Base-by-base conservation (phyloP, 2,113 vertebrate species). In the Centropristis striata region DNA sequence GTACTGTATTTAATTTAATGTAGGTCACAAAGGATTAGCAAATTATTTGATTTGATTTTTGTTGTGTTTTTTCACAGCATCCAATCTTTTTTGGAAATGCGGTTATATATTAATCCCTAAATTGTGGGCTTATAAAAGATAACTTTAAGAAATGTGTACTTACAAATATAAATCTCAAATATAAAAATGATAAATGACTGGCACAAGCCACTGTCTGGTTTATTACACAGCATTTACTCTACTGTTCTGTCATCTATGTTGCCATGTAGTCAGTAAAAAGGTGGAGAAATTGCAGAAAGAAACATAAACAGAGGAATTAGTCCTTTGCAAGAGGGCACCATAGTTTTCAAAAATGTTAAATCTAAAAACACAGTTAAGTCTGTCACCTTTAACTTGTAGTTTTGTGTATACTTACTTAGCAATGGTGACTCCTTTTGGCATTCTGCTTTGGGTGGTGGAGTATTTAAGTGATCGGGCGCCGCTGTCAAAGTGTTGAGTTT, bases 361-460 rank as follows among this genome's bases (percentile, higher is more conserved):
- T 9, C 3, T 12, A 63, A 11, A n/a, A 4, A n/a, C 39, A 44
- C 2, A 15, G 11, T 25, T 32, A 57, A 21, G 6, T 21, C 5
- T 20, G 21, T n/a, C 13, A 47, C 13, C 27, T 27, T 36, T 20
- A 41, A 49, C 4, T 18, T 63, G 51, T 2, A 47, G 10, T 16
- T 27, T 13, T 11, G 1, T 37, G 5, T 53, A 41, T 57, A 93
- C 95, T 94, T 80, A 95, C 95, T n/a, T 8, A 96, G 76, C 53
- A 94, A 64, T 0, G 93, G 93, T 4, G 95, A 96, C 20, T 72
- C 42, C 37, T 74, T 8, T 4, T 93, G 92, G 59, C 95, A 96
- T 37, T 75, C 23, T 0, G 4, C 65, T 72, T 84, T 88, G 6
- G 72, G 42, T 25, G 72, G 2, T 32, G 23, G 92, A 81, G 83